Percentiles rank a stretch among this genome's conserved stretches.
Conservation (phyloP, 2,113 vertebrate species). For the Campylomormyrus tamandua region DNA sequence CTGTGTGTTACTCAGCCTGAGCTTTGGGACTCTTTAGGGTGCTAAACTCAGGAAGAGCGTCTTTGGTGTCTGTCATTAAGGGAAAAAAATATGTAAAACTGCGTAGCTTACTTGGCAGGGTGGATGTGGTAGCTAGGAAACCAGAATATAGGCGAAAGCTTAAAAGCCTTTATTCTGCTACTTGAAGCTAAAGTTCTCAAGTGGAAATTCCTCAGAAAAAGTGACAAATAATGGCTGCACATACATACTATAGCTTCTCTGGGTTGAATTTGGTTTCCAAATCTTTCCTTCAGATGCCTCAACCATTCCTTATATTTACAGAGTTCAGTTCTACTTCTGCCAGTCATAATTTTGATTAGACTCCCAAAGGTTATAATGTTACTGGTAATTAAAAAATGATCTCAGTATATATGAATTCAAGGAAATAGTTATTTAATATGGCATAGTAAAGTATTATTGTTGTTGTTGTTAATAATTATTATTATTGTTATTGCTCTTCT, state of each 20-base stretch:
- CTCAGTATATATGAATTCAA: not conserved
- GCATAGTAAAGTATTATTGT: not conserved
- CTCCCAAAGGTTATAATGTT: not conserved
- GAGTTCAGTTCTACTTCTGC: not conserved
- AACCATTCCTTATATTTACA: not conserved
- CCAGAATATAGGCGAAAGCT: not conserved
- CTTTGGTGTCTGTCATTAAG: not conserved
- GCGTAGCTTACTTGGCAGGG: not conserved
- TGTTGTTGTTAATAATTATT: not conserved
- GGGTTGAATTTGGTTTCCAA: not conserved
- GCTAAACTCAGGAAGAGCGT: not conserved
- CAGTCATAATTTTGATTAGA: not conserved
- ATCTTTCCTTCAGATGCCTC: not conserved
- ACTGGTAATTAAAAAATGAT: not conserved
- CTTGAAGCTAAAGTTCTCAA: not conserved
- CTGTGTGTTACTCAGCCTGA: not conserved
- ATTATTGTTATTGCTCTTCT: not conserved
- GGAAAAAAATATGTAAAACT: not conserved
- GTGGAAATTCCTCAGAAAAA: not conserved
- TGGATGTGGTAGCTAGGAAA: not conserved
- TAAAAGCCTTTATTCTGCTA: not conserved
- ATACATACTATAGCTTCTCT: not conserved
- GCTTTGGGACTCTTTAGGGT: not conserved
- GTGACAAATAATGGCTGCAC: not conserved
- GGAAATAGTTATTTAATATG: not conserved